A percentile compares a stretch with the other conserved stretches of the same genome.
phyloP scores from a whole-genome alignment of 2,797 vertebrate species.

The Falco peregrinus region DNA sequence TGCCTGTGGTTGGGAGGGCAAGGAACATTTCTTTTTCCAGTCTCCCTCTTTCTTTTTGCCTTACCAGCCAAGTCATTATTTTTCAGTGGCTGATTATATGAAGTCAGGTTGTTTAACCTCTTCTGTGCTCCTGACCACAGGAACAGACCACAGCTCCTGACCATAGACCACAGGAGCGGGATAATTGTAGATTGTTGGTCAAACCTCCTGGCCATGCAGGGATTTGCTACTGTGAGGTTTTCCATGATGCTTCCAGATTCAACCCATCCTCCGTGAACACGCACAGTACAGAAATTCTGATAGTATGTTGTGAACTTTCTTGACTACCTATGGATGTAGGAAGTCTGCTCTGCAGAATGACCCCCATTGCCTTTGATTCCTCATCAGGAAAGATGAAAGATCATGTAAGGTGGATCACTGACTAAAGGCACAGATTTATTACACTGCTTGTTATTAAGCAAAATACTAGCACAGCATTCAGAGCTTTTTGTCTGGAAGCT shows the following conservation, averaged over 20 bases:
- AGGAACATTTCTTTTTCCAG: not conserved
- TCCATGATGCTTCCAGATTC: not conserved
- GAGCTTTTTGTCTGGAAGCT: not conserved
- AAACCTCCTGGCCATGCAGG: not conserved
- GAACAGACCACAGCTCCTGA: not conserved
- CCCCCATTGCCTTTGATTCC: not conserved
- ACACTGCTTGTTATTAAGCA: not conserved
- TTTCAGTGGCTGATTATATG: not conserved
- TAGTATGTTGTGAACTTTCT: not conserved
- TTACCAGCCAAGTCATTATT: not conserved
- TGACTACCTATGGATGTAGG: not conserved
- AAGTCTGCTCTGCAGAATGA: not conserved
- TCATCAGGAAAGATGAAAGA: not conserved
- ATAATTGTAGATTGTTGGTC: not conserved
- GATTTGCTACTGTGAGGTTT: not conserved
- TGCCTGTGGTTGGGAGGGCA: not conserved
- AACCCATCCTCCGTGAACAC: not conserved
- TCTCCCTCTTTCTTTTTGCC: not conserved
- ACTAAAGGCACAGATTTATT: not conserved
- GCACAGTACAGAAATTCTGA: not conserved
- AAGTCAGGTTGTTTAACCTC: not conserved
- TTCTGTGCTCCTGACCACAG: not conserved
- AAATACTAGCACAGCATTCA: not conserved
- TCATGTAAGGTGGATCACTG: not conserved
- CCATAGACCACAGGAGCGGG: not conserved